Percentiles rank a stretch among this genome's conserved stretches.
Conservation (phyloP, 2,797 vertebrate genomes). For the Sebastes iracundus region DNA sequence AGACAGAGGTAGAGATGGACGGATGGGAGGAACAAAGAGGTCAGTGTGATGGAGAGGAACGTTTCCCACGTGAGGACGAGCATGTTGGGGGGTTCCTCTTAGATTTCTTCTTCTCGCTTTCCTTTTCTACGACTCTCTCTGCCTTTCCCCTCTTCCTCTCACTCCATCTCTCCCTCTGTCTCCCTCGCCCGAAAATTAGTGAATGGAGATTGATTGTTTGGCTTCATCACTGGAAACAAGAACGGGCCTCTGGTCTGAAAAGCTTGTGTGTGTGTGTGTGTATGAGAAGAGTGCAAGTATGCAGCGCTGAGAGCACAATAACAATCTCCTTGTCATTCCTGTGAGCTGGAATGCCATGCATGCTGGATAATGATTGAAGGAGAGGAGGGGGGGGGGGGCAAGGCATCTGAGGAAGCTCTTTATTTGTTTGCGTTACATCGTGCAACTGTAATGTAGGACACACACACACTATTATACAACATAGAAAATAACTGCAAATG, state of each 20-base stretch:
- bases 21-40: slow-evolving; percentile 49
- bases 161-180: neutral
- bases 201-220: slow-evolving; percentile 77
- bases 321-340: slow-evolving; percentile 85
- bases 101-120: neutral
- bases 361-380: slow-evolving; percentile 80
- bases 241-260: slow-evolving; percentile 72
- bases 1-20: slow-evolving; percentile 20
- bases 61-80: slow-evolving; percentile 30
- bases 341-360: slow-evolving; percentile 82
- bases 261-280: slow-evolving; percentile 62
- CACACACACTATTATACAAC: slow-evolving; percentile 58
- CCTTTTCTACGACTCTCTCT: neutral
- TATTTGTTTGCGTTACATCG: slow-evolving; percentile 77
- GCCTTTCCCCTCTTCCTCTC: neutral
- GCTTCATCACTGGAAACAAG: slow-evolving; percentile 73
- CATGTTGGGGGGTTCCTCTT: slow-evolving; percentile 13
- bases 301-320: slow-evolving; percentile 79
- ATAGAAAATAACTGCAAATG: slow-evolving; percentile 17
- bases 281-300: slow-evolving; percentile 74
- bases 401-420: slow-evolving; percentile 80
- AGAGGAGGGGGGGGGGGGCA: slow-evolving; percentile 24
- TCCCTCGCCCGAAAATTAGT: slow-evolving; percentile 60
- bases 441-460: slow-evolving; percentile 73
- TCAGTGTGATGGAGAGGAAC: slow-evolving; percentile 52